Evolutionary conservation across 2,113 vertebrate species (phyloP).

Genomic region (Sylvilagus bachmani): DNA sequence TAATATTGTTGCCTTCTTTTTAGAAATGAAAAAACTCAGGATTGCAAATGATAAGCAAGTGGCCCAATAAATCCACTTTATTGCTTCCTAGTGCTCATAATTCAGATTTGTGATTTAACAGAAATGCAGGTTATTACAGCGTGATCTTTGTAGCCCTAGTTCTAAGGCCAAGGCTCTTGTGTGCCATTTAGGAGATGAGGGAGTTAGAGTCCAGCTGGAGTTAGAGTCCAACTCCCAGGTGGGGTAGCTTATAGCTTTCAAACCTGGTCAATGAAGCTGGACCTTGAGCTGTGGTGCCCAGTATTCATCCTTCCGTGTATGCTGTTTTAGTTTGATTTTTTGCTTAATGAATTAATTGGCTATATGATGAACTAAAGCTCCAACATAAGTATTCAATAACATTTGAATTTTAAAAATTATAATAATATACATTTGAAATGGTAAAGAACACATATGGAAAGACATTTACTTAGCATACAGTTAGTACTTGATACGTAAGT

Average conservation of each 20-base stretch:
- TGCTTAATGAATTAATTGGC: not conserved
- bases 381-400: not conserved
- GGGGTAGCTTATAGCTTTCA: not conserved
- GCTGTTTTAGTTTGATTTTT: not conserved
- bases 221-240: not conserved
- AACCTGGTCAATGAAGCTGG: not conserved
- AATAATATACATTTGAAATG: not conserved
- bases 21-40: not conserved
- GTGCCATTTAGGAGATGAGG: not conserved
- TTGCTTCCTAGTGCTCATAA: not conserved
- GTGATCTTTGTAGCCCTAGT: not conserved
- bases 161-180: not conserved
- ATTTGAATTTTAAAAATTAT: not conserved
- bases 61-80: not conserved
- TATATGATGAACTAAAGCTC: not conserved
- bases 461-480: not conserved
- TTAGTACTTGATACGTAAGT: not conserved
- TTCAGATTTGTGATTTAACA: constrained; percentile 5
- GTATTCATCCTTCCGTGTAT: not conserved
- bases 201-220: not conserved
- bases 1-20: not conserved
- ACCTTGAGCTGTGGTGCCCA: not conserved
- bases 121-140: not conserved
- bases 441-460: not conserved
- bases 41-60: not conserved